phyloP scores from a whole-genome alignment of 2,113 vertebrate species.

The Spilogale gracilis region DNA sequence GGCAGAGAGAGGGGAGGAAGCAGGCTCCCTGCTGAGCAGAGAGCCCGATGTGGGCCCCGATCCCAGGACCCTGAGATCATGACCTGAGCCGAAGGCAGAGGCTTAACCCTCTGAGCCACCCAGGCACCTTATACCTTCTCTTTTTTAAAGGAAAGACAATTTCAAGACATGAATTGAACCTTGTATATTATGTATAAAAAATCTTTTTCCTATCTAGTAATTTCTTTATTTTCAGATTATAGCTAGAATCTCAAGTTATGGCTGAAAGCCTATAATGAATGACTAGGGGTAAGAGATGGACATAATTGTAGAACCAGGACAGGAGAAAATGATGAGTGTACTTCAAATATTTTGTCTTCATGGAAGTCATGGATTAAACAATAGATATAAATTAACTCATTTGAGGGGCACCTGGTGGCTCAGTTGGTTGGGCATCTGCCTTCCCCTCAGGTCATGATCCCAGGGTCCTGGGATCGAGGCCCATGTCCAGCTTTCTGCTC shows the following conservation, averaged over 20 bases:
- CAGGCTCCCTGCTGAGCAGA: background rate
- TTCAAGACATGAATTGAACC: background rate
- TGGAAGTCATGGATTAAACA: background rate
- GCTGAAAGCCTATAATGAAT: background rate
- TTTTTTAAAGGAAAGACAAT: background rate
- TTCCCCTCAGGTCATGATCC: too few relatives aligned
- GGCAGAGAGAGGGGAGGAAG: background rate
- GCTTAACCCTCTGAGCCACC: too few relatives aligned
- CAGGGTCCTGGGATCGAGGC: too few relatives aligned
- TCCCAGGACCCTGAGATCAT: too few relatives aligned
- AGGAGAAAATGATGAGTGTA: background rate
- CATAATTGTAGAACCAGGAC: background rate
- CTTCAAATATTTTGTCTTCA: background rate
- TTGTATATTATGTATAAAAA: background rate
- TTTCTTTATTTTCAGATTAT: background rate
- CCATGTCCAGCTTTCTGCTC: too few relatives aligned
- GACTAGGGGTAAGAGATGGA: background rate
- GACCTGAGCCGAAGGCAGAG: too few relatives aligned
- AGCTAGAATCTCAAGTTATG: background rate
- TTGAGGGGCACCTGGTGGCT: background rate
- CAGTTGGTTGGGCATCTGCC: too few relatives aligned
- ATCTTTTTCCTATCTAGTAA: slow-evolving; percentile 7
- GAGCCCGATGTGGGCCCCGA: too few relatives aligned
- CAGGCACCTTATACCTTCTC: background rate
- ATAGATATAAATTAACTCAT: background rate